Percentiles rank a stretch among this genome's conserved stretches.
Conservation (phyloP, 2,888 invertebrate genomes). For the Copidosoma aretas region DNA sequence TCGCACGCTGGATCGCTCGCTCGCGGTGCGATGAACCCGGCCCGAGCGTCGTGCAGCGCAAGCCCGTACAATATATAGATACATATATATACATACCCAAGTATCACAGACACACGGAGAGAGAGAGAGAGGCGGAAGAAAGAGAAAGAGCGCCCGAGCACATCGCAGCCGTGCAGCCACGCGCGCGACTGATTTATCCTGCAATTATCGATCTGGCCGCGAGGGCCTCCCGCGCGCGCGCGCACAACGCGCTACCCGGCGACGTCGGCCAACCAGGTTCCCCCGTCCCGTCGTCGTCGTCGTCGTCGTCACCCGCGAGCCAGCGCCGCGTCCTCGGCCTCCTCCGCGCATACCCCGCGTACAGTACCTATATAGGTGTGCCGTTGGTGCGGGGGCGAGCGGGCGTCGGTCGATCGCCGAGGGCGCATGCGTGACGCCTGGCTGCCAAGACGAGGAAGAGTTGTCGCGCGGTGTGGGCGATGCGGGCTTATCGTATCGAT, state of each 20-base stretch:
- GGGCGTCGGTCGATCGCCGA: not conserved
- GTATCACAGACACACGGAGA: not conserved
- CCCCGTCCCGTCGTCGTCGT: not conserved
- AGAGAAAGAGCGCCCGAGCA: no score
- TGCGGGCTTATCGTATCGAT: not conserved
- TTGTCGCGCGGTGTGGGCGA: not conserved
- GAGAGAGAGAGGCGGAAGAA: not conserved
- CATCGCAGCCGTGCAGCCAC: not conserved
- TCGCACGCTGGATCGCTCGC: constrained; percentile 3
- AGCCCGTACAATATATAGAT: not conserved
- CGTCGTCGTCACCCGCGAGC: not conserved
- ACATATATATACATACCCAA: no score
- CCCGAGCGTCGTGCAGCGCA: not conserved
- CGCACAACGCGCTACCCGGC: constrained; percentile 7
- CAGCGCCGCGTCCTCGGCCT: no score
- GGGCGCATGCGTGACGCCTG: not conserved
- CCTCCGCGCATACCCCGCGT: not conserved
- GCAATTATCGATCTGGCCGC: constrained; percentile 38
- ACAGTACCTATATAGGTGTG: no score
- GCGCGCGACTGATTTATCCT: constrained; percentile 39
- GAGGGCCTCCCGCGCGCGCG: constrained; percentile 23
- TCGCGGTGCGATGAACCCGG: constrained; percentile 33
- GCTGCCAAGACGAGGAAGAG: not conserved
- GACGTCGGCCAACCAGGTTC: not conserved
- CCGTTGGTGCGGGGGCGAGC: not conserved